Conservation (phyloP, 2,113 vertebrate genomes). For the Cyprinodon brontotheroides region DNA sequence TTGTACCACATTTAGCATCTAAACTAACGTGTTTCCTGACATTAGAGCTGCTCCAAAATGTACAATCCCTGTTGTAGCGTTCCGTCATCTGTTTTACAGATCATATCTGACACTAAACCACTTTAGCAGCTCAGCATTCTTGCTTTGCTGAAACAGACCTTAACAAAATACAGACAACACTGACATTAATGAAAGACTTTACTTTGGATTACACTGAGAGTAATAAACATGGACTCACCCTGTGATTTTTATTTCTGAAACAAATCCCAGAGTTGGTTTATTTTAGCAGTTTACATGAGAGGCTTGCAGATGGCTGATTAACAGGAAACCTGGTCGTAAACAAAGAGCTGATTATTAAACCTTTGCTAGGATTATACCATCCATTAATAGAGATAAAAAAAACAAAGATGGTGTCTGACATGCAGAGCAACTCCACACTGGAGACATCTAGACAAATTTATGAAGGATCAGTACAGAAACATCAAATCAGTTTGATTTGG, state of each 20-base stretch:
- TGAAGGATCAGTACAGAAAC: background rate
- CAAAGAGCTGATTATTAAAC: background rate
- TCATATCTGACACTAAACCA: background rate
- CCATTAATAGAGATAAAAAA: background rate
- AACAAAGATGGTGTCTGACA: background rate
- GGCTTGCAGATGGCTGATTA: background rate
- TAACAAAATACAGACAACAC: too few relatives aligned
- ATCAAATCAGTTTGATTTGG: background rate
- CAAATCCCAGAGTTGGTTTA: background rate
- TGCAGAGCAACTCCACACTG: background rate
- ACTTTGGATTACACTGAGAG: background rate
- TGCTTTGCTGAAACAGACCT: too few relatives aligned
- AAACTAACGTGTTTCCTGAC: background rate
- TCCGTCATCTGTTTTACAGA: background rate
- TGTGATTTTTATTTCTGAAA: background rate
- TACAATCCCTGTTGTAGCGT: background rate
- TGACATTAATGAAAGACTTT: too few relatives aligned
- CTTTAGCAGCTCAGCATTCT: too few relatives aligned
- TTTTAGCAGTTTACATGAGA: too few relatives aligned
- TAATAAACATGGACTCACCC: background rate
- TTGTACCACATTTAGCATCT: background rate
- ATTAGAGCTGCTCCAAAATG: background rate
- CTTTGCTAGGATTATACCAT: background rate
- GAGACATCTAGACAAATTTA: background rate
- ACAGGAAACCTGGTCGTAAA: background rate